Percentiles rank a stretch among this genome's conserved stretches.
Conservation (phyloP, 2,113 vertebrate genomes). For the Onychostruthus taczanowskii region DNA sequence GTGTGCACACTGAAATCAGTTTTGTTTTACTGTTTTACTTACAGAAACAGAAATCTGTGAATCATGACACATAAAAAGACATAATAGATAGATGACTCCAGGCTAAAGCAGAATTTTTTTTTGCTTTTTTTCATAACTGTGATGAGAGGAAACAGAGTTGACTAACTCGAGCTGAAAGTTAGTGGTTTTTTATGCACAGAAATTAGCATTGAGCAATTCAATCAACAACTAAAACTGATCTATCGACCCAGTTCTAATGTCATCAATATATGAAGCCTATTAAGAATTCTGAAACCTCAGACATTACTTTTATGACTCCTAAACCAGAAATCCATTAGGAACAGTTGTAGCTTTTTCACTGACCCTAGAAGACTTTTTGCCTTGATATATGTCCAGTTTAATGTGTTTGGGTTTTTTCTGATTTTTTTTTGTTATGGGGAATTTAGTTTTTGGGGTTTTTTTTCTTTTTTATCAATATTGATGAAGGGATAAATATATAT, state of each 20-base stretch:
- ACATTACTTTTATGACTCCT: background rate
- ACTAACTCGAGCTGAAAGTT: background rate
- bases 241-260: background rate
- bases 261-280: accelerated
- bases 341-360: background rate
- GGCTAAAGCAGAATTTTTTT: background rate
- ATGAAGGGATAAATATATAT: background rate
- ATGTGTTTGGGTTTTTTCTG: background rate
- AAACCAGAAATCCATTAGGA: background rate
- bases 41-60: background rate
- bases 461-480: background rate
- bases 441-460: background rate
- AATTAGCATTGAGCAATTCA: background rate
- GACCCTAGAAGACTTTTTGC: background rate
- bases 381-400: background rate
- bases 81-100: background rate
- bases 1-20: background rate
- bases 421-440: accelerated
- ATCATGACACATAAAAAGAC: background rate
- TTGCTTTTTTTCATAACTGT: background rate
- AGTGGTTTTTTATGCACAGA: background rate
- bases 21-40: background rate
- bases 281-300: background rate
- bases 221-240: background rate
- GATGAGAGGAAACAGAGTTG: background rate